Evolutionary conservation across 2,797 vertebrate genomes (phyloP), one percentile per base, ranked within the genome.

Genomic region (Acropternis orthonyx): DNA sequence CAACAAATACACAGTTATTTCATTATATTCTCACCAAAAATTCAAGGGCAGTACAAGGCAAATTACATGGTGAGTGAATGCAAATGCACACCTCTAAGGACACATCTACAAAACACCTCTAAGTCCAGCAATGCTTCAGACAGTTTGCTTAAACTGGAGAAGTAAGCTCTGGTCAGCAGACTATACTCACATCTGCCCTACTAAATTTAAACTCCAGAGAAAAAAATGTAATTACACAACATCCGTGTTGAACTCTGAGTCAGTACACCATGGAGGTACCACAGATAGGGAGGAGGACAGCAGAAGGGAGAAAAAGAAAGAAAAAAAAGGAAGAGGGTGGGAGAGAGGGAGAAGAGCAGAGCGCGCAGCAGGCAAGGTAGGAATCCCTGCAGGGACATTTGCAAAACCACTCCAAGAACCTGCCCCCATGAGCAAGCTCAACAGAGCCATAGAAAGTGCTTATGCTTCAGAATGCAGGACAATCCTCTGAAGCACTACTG

Each of bases 231-330:
- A 68, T 93, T 97, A 69, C 91, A 56, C 88, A 96, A 95, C 7
- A n/a, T 71, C 65, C 73, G 79, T 14, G 43, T 43, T 91, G 89
- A 85, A 78, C 92, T 95, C 77, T 91, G 94, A 87, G 81, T 95
- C 95, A 94, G 27, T 83, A 43, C 26, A 85, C 49, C 63, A 88
- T 2, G 28, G 44, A 71, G 49, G 85, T 37, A 68, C 13, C 79
- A 81, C 54, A 92, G 30, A 76, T 0, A 66, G 36, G 5, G 59
- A 72, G 27, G 19, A 74, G 16, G 32, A 16, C 63, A 24, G 26
- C 21, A 39, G 37, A 37, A 37, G 37, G 28, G 16, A 30, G 30
- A 9, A 34, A 43, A 59, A 27, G 9, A 27, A 28, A 12, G 27
- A 27, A 17, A 39, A 55, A 28, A 17, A 43, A 14, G 6, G 28